Conservation (phyloP, 2,113 vertebrate species). For the Chloropsis hardwickii region DNA sequence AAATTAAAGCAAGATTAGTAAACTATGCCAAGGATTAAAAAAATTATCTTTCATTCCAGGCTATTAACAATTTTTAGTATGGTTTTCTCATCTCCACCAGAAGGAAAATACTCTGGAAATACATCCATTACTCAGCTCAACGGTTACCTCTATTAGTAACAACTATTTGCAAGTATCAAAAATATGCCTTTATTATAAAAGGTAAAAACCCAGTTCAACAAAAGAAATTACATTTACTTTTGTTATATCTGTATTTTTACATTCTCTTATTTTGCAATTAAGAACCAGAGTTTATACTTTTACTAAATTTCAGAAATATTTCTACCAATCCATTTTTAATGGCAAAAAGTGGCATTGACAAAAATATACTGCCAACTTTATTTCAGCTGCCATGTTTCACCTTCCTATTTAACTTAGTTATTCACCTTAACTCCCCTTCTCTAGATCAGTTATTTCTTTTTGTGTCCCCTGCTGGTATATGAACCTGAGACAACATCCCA, state of each 20-base stretch:
- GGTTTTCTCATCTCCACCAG: background rate
- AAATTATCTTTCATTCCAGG: background rate
- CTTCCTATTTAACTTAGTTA: background rate
- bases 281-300: background rate
- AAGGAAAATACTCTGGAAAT: constrained; percentile 12
- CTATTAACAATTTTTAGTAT: background rate
- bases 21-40: background rate
- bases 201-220: constrained; percentile 14
- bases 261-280: background rate
- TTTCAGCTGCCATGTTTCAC: background rate
- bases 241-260: background rate
- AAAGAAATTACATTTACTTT: background rate
- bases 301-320: background rate
- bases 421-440: background rate
- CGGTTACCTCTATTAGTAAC: background rate
- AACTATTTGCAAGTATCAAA: background rate
- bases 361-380: background rate
- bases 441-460: background rate
- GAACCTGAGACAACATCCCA: background rate
- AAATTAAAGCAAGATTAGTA: constrained; percentile 12
- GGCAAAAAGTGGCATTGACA: background rate
- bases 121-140: background rate
- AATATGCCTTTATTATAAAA: background rate
- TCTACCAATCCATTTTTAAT: background rate
- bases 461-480: background rate